Percentiles rank a stretch among this genome's conserved stretches.
Evolutionary conservation across 1,140 invertebrate species (phyloP).

Genomic region (Diploscapter pachys): DNA sequence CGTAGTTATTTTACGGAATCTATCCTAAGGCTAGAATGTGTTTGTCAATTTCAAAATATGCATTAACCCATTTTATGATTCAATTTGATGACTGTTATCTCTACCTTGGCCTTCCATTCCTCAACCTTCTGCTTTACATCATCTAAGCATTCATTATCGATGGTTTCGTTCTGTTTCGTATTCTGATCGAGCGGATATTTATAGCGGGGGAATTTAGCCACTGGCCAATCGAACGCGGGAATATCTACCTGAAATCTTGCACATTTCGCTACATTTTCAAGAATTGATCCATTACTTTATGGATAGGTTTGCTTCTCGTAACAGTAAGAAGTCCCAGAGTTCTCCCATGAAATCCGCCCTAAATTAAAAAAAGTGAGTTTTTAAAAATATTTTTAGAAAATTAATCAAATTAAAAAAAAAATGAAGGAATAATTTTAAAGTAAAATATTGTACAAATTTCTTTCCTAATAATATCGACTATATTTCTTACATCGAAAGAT

Average conservation of each 20-base stretch:
- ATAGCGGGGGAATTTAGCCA: conserved; percentile 76
- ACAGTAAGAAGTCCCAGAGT: conserved; percentile 71
- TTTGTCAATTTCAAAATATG: too few species aligned
- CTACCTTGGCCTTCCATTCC: conserved; percentile 67
- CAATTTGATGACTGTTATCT: conserved; percentile 55
- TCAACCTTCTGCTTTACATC: conserved; percentile 67
- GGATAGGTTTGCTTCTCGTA: conserved; percentile 89
- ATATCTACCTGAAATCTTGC: conserved; percentile 79
- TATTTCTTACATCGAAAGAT: conserved; percentile 39
- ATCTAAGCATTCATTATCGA: conserved; percentile 74
- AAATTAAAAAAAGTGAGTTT: conserved; percentile 11
- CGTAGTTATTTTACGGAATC: too few species aligned
- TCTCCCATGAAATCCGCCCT: conserved; percentile 53
- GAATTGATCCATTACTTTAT: conserved; percentile 67
- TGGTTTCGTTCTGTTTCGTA: conserved; percentile 72
- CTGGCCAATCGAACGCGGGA: conserved; percentile 78
- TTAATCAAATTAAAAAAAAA: too few species aligned
- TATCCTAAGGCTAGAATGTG: too few species aligned
- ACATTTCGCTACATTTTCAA: not conserved
- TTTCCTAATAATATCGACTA: too few species aligned
- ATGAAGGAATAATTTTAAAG: too few species aligned
- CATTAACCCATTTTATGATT: too few species aligned
- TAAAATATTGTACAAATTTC: too few species aligned
- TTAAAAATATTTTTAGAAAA: too few species aligned
- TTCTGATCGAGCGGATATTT: conserved; percentile 71